A percentile compares a stretch with the other conserved stretches of the same genome.
These are phyloP conservation scores for Anticlea derivata DNA, from an alignment of 2,888 invertebrate genomes.

Conservation along the genomic window DNA sequence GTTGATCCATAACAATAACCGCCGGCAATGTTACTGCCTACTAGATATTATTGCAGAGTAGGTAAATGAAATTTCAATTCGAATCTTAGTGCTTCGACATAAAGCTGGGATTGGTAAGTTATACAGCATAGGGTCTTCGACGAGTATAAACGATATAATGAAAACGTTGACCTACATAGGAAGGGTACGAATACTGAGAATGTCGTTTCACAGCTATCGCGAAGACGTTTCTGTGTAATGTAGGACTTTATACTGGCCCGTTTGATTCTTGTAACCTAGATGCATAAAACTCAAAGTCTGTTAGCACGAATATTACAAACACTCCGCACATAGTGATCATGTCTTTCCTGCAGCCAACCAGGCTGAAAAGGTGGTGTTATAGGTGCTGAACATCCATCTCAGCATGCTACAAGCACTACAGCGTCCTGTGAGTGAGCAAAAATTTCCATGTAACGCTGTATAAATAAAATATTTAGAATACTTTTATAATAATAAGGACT, in stretches of 20 bases:
- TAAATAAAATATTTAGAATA: too few species aligned
- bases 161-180: conserved; percentile 42
- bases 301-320: too few species aligned
- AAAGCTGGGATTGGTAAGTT: conserved; percentile 15
- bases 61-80: conserved; percentile 10
- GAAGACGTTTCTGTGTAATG: conserved; percentile 5
- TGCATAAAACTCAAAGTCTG: too few species aligned
- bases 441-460: too few species aligned
- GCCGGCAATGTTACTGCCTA: conserved; percentile 24
- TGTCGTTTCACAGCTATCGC: background rate
- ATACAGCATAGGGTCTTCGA: conserved; percentile 27
- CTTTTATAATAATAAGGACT: too few species aligned
- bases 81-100: conserved; percentile 14
- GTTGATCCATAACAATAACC: conserved; percentile 33
- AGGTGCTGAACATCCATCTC: too few species aligned
- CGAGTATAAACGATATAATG: conserved; percentile 38
- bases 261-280: background rate
- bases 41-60: conserved; percentile 16
- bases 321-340: too few species aligned
- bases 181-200: conserved; percentile 10
- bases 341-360: too few species aligned
- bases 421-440: too few species aligned
- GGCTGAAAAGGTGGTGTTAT: too few species aligned
- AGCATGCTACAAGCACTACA: too few species aligned
- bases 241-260: background rate